These are phyloP conservation scores for Drosophila mulleri DNA, from an alignment of 2,888 invertebrate genomes.

Conservation along the genomic window DNA sequence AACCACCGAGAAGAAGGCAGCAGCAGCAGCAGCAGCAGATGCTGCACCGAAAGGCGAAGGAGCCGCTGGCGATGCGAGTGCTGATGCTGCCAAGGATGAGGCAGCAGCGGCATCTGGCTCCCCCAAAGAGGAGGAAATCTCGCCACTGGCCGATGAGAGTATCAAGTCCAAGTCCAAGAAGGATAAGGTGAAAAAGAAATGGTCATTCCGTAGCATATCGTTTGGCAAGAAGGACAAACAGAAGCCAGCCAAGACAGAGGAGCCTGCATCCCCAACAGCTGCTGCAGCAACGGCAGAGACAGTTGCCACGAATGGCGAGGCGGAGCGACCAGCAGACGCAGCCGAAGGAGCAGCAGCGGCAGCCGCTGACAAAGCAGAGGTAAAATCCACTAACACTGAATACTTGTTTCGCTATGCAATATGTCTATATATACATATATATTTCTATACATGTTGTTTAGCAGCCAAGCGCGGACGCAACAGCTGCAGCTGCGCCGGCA, in stretches of 20 bases:
- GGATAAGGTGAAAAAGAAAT: slow-evolving; percentile 93
- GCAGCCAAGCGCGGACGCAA: slow-evolving; percentile 40
- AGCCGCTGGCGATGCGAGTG: slow-evolving; percentile 47
- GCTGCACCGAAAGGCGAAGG: slow-evolving; percentile 57
- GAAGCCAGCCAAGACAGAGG: slow-evolving; percentile 90
- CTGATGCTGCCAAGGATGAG: slow-evolving; percentile 75
- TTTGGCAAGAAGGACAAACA: slow-evolving; percentile 95
- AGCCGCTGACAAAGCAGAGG: slow-evolving; percentile 31
- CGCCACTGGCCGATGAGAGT: slow-evolving; percentile 83
- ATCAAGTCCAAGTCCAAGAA: slow-evolving; percentile 88
- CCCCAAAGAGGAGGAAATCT: slow-evolving; percentile 80
- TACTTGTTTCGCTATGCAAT: neutral
- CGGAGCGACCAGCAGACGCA: slow-evolving; percentile 88
- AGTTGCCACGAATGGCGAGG: slow-evolving; percentile 86
- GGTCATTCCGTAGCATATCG: slow-evolving; percentile 94
- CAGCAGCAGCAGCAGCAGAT: slow-evolving; percentile 58
- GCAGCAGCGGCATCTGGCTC: slow-evolving; percentile 47
- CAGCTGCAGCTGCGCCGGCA: slow-evolving; percentile 31
- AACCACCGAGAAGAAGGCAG: slow-evolving; percentile 88
- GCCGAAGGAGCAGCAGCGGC: slow-evolving; percentile 73
- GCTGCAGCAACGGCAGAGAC: slow-evolving; percentile 53
- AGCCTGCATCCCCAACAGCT: slow-evolving; percentile 82
- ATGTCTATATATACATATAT: too few species aligned
- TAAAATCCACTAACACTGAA: neutral
- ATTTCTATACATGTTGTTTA: neutral